Evolutionary conservation across 1,140 invertebrate species (phyloP).

Genomic region (Rhyacophila brunnea): DNA sequence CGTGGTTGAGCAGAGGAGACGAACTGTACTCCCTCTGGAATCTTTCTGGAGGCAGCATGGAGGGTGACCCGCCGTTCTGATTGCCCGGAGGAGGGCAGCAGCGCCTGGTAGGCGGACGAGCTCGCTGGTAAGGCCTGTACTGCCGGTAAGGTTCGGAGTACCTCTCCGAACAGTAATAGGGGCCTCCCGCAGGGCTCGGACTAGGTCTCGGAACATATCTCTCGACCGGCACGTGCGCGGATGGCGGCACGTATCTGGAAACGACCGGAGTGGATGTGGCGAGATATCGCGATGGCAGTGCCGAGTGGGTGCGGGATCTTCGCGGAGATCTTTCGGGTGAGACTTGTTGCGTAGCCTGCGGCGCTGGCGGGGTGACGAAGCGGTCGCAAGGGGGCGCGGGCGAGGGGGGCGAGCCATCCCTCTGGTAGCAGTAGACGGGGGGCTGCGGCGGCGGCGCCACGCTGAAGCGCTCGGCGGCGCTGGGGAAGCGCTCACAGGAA

Average conservation of each 20-base stretch:
- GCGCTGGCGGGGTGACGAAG: slow-evolving; percentile 40
- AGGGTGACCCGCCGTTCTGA: slow-evolving; percentile 51
- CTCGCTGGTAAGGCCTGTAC: slow-evolving; percentile 50
- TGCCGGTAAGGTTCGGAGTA: slow-evolving; percentile 55
- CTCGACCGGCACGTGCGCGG: slow-evolving; percentile 68
- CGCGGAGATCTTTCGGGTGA: slow-evolving; percentile 49
- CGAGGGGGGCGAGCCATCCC: slow-evolving; percentile 55
- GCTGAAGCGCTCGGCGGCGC: slow-evolving; percentile 55
- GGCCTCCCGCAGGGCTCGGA: slow-evolving; percentile 50
- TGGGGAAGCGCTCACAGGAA: slow-evolving; percentile 52
- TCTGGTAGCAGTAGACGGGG: slow-evolving; percentile 40
- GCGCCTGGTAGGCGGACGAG: slow-evolving; percentile 49
- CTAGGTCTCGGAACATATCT: slow-evolving; percentile 64
- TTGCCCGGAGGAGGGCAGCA: slow-evolving; percentile 54
- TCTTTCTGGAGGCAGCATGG: slow-evolving; percentile 42
- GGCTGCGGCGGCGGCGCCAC: slow-evolving; percentile 48
- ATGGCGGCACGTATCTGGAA: slow-evolving; percentile 60
- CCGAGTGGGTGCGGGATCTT: slow-evolving; percentile 48
- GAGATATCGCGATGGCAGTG: slow-evolving; percentile 45
- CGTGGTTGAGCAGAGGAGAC: slow-evolving; percentile 52
- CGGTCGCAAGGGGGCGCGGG: slow-evolving; percentile 52
- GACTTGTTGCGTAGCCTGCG: slow-evolving; percentile 59
- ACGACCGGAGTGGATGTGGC: slow-evolving; percentile 15
- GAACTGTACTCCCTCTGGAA: slow-evolving; percentile 47
- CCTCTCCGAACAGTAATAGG: slow-evolving; percentile 49